These are phyloP conservation scores for Danionella dracula DNA, from an alignment of 2,797 vertebrate species.

Conservation along the genomic window DNA sequence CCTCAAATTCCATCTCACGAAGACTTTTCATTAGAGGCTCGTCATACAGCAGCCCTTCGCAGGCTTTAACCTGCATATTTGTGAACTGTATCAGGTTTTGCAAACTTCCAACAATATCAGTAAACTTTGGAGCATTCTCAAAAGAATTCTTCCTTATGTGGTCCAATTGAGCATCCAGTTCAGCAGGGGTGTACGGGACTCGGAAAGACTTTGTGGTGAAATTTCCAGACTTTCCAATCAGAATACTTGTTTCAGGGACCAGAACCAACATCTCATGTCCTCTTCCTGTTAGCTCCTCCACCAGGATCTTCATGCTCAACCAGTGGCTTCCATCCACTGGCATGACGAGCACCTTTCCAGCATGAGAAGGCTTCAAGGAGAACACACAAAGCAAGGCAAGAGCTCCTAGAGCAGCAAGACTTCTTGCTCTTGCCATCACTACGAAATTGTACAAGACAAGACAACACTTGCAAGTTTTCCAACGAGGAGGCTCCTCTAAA, in stretches of 20 bases:
- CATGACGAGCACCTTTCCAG: slow-evolving; percentile 64
- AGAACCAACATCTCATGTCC: slow-evolving; percentile 64
- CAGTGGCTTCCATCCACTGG: slow-evolving; percentile 76
- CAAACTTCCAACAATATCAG: slow-evolving; percentile 36
- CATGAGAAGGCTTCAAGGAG: slow-evolving; percentile 45
- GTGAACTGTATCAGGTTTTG: slow-evolving; percentile 51
- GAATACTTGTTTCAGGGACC: slow-evolving; percentile 61
- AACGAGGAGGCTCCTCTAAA: slow-evolving; percentile 13
- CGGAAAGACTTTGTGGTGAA: slow-evolving; percentile 54
- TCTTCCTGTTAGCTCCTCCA: slow-evolving; percentile 58
- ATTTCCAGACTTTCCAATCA: slow-evolving; percentile 50
- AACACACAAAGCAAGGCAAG: slow-evolving; percentile 53
- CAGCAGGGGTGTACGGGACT: slow-evolving; percentile 57
- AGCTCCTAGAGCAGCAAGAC: slow-evolving; percentile 48
- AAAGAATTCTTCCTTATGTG: neutral
- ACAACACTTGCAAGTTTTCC: too few relatives aligned
- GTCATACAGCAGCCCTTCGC: slow-evolving; percentile 59
- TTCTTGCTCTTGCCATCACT: slow-evolving; percentile 47
- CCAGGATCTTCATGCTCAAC: slow-evolving; percentile 73
- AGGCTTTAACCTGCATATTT: slow-evolving; percentile 47
- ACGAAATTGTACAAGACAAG: neutral
- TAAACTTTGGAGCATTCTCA: slow-evolving; percentile 2
- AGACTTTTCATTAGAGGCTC: slow-evolving; percentile 55
- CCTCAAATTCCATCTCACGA: slow-evolving; percentile 49
- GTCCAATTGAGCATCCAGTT: slow-evolving; percentile 37